Percentiles rank a stretch among this genome's conserved stretches.
phyloP scores from a whole-genome alignment of 2,888 invertebrate genomes.

The Phragmatobia fuliginosa region DNA sequence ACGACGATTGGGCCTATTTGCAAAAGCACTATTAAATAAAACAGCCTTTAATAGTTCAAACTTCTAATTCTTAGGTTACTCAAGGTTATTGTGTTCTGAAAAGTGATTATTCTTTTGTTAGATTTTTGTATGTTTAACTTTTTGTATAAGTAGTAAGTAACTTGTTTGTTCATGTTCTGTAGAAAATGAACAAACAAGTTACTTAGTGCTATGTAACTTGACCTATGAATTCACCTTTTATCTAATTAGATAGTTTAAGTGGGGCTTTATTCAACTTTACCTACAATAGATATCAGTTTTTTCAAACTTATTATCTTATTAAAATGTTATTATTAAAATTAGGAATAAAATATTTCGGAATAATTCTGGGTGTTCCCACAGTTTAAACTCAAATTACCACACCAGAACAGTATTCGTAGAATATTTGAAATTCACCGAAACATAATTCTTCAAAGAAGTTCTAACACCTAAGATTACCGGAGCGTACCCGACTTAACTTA shows the following conservation, averaged over 20 bases:
- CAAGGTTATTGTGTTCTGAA: neutral
- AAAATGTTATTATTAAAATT: too few species aligned
- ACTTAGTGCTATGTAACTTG: too few species aligned
- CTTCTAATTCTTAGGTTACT: conserved; percentile 15
- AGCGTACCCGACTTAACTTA: conserved; percentile 1
- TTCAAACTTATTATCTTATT: too few species aligned
- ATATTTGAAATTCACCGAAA: conserved; percentile 29
- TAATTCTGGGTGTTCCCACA: too few species aligned
- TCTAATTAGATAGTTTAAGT: neutral
- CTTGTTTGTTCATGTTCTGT: neutral
- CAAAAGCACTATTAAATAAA: conserved; percentile 24
- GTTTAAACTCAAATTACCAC: neutral
- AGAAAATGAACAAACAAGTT: too few species aligned
- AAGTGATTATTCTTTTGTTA: neutral
- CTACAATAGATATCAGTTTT: too few species aligned
- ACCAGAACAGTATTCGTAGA: neutral
- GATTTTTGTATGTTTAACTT: neutral
- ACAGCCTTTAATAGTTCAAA: conserved; percentile 3
- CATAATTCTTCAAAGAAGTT: conserved; percentile 28
- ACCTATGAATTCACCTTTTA: neutral
- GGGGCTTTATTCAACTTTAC: too few species aligned
- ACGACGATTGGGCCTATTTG: conserved; percentile 21
- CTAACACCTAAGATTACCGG: neutral
- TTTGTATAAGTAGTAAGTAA: too few species aligned
- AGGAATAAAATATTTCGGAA: too few species aligned